phyloP scores from a whole-genome alignment of 2,888 invertebrate species.

The Lepetodrilus schrolli region DNA sequence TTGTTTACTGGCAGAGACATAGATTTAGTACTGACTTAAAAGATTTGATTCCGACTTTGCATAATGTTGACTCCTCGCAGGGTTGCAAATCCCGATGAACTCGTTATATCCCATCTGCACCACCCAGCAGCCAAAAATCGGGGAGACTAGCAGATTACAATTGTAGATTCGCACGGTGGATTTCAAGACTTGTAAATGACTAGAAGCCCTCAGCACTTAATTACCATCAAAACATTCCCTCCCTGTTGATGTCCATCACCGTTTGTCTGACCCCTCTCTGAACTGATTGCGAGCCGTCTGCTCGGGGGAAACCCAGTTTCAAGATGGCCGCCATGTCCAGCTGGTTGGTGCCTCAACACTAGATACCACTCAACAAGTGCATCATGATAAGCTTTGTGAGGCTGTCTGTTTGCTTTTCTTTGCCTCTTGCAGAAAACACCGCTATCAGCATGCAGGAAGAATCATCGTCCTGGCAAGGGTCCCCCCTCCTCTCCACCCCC shows the following conservation, averaged over 20 bases:
- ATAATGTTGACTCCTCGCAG: constrained; percentile 5
- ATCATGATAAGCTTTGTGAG: constrained; percentile 23
- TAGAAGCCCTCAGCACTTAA: constrained; percentile 1
- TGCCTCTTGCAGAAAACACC: constrained; percentile 13
- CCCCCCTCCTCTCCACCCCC: neutral
- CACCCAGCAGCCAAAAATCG: constrained; percentile 20
- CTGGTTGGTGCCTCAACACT: constrained; percentile 1
- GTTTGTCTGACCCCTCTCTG: constrained; percentile 1
- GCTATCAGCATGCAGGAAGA: neutral
- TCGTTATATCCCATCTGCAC: constrained; percentile 2
- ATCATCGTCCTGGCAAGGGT: neutral
- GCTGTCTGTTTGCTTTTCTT: constrained; percentile 23
- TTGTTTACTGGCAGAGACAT: neutral
- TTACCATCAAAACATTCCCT: constrained; percentile 22
- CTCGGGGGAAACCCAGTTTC: neutral
- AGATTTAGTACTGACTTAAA: constrained; percentile 6
- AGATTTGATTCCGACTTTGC: constrained; percentile 23
- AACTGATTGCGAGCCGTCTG: constrained; percentile 16
- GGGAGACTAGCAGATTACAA: neutral
- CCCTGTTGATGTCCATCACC: constrained; percentile 13
- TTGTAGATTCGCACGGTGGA: neutral
- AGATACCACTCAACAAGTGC: constrained; percentile 19
- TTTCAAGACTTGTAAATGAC: neutral
- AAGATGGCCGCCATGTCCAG: constrained; percentile 20
- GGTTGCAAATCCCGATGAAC: constrained; percentile 6